These are phyloP conservation scores for Acanthochromis polyacanthus DNA, from an alignment of 2,113 vertebrate species.

Conservation along the genomic window DNA sequence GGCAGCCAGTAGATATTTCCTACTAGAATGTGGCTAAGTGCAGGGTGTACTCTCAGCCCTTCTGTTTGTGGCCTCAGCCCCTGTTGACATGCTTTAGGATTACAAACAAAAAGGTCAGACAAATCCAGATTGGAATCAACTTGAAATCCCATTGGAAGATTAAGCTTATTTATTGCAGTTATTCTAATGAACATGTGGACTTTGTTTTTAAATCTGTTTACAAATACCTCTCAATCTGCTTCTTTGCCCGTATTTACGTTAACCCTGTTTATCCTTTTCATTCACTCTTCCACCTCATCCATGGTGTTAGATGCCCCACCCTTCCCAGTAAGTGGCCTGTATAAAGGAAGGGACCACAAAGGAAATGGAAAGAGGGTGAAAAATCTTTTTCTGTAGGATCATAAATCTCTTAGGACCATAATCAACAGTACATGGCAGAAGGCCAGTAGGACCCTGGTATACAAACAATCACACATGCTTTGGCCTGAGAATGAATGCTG, in stretches of 20 bases:
- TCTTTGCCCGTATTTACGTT: neutral
- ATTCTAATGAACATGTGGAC: slow-evolving; percentile 28
- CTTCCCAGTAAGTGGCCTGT: neutral
- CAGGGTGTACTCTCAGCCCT: slow-evolving; percentile 12
- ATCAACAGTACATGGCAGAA: slow-evolving; percentile 49
- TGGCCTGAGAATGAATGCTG: slow-evolving; percentile 8
- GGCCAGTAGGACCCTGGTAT: slow-evolving; percentile 38
- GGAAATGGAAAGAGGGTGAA: slow-evolving; percentile 10
- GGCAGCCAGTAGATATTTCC: slow-evolving; percentile 14
- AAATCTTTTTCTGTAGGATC: neutral
- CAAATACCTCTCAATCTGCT: slow-evolving; percentile 39
- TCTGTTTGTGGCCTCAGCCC: slow-evolving; percentile 8
- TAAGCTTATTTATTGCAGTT: slow-evolving; percentile 33
- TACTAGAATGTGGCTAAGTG: slow-evolving; percentile 1
- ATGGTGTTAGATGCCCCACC: slow-evolving; percentile 1
- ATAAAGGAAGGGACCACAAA: neutral
- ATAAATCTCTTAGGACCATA: slow-evolving; percentile 50
- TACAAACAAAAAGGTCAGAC: slow-evolving; percentile 48
- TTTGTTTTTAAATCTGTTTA: slow-evolving; percentile 24
- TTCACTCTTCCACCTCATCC: slow-evolving; percentile 15
- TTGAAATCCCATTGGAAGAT: slow-evolving; percentile 44
- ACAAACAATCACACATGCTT: slow-evolving; percentile 32
- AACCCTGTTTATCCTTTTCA: neutral
- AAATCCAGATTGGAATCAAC: slow-evolving; percentile 47
- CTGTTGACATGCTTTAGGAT: slow-evolving; percentile 37